These are phyloP conservation scores for Antheraea yamamai DNA, from an alignment of 2,888 invertebrate species.

Conservation along the genomic window DNA sequence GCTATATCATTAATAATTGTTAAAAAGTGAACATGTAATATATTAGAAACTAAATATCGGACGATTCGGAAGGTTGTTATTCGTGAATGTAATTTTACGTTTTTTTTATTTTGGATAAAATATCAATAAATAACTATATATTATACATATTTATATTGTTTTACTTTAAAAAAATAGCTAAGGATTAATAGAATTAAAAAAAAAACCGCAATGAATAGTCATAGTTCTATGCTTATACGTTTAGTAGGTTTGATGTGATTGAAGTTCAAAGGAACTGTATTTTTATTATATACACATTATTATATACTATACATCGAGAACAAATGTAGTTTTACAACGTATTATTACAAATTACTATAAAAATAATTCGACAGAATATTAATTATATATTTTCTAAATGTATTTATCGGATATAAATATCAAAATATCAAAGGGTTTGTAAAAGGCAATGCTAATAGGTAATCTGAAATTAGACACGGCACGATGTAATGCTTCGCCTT, in stretches of 20 bases:
- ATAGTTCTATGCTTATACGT: no score
- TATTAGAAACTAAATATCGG: not conserved
- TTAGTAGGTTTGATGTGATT: no score
- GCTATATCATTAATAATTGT: not conserved
- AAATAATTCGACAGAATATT: not conserved
- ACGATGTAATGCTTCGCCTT: constrained; percentile 29
- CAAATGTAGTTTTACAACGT: not conserved
- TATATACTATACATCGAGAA: not conserved
- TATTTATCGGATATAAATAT: not conserved
- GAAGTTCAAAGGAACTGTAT: no score
- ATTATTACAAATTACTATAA: not conserved
- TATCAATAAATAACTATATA: no score
- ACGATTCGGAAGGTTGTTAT: not conserved
- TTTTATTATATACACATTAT: no score
- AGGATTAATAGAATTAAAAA: no score
- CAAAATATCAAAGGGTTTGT: not conserved
- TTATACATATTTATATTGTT: no score
- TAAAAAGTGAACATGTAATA: not conserved
- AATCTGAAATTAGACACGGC: constrained; percentile 13
- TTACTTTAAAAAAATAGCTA: no score
- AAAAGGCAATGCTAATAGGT: not conserved
- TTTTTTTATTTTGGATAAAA: no score
- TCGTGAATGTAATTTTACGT: not conserved
- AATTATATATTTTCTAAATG: no score
- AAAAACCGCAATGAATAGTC: no score